Percentiles rank a stretch among this genome's conserved stretches.
Conservation (phyloP, 2,888 invertebrate genomes). For the Tromatobia lineatoria region DNA sequence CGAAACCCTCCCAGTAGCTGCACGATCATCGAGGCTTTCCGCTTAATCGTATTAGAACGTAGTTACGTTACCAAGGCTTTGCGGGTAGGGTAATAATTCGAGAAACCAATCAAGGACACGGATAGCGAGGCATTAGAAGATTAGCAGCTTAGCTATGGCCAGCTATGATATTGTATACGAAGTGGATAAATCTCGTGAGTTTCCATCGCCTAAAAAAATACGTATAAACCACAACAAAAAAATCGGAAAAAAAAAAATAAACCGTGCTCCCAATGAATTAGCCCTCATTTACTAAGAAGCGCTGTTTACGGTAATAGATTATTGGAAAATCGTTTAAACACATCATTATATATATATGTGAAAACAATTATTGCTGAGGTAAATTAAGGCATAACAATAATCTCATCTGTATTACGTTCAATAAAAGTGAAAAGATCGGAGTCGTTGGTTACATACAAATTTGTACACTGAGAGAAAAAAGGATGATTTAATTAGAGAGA, state of each 20-base stretch:
- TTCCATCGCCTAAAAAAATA: constrained; percentile 14
- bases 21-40: background rate
- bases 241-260: background rate
- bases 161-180: background rate
- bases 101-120: constrained; percentile 46
- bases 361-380: background rate
- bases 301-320: background rate
- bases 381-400: background rate
- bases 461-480: too few species aligned
- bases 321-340: background rate
- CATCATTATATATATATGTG: background rate
- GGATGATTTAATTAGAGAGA: too few species aligned
- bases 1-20: background rate
- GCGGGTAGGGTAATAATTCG: constrained; percentile 19
- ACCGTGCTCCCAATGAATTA: background rate
- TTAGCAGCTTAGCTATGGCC: constrained; percentile 23
- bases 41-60: constrained; percentile 12
- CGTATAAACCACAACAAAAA: background rate
- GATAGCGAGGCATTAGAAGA: constrained; percentile 28
- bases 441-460: too few species aligned
- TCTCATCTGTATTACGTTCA: background rate
- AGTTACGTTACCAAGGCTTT: constrained; percentile 1
- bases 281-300: too few species aligned
- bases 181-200: background rate
- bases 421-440: background rate